Evolutionary conservation across 2,888 invertebrate species (phyloP).

Genomic region (Tetrapedia diversipes): DNA sequence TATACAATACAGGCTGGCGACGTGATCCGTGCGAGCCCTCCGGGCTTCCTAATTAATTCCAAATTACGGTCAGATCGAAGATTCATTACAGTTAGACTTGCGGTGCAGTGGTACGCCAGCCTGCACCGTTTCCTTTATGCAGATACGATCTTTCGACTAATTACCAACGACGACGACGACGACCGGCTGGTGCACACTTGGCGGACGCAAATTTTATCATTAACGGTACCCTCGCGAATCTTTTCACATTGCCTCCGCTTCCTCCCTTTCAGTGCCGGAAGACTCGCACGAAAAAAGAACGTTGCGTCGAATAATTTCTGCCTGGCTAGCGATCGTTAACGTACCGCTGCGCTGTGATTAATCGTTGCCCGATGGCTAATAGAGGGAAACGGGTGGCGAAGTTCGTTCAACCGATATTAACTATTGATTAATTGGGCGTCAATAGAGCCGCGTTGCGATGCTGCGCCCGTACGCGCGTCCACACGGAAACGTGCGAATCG

Average conservation of each 20-base stretch:
- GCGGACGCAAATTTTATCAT: neutral
- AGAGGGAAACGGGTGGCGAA: neutral
- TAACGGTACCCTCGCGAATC: neutral
- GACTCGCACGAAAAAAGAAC: neutral
- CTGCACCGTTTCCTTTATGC: neutral
- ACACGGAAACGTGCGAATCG: too few relatives aligned
- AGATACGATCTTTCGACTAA: conserved; percentile 22
- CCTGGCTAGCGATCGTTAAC: conserved; percentile 15
- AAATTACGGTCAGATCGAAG: conserved; percentile 35
- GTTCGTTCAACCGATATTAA: neutral
- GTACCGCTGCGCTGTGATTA: conserved; percentile 22
- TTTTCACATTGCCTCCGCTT: neutral
- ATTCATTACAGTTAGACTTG: conserved; percentile 15
- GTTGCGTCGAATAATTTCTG: neutral
- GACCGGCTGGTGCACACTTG: too few relatives aligned
- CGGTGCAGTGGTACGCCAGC: neutral
- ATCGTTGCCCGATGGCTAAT: conserved; percentile 9
- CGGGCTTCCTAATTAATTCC: conserved; percentile 43
- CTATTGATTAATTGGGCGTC: conserved; percentile 6
- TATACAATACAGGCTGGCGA: neutral
- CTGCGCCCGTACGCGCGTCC: too few relatives aligned
- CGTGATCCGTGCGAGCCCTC: conserved; percentile 11
- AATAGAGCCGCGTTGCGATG: conserved; percentile 2
- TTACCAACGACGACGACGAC: neutral
- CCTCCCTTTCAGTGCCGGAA: neutral